Conservation (phyloP, 1,140 invertebrate genomes). For the Carposina sasakii region DNA sequence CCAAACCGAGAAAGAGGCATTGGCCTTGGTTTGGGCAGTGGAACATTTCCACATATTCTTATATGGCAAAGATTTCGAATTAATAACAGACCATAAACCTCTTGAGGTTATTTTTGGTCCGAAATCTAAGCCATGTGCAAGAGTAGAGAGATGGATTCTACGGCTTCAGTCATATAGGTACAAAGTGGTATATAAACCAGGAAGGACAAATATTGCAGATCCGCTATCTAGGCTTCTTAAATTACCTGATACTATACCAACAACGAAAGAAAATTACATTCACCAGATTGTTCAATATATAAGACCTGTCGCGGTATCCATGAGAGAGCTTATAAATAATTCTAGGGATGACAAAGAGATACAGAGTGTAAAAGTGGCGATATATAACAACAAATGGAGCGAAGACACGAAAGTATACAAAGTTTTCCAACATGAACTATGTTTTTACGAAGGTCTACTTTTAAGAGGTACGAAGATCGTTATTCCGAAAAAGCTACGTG, state of each 20-base stretch:
- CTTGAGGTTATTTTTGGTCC: slow-evolving; percentile 1
- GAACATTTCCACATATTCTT: slow-evolving; percentile 24
- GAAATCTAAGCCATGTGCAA: slow-evolving; percentile 23
- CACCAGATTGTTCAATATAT: slow-evolving; percentile 8
- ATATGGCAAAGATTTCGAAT: slow-evolving; percentile 17
- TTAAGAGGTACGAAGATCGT: slow-evolving; percentile 18
- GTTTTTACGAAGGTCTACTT: not conserved
- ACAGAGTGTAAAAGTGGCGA: not conserved
- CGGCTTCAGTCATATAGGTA: slow-evolving; percentile 1
- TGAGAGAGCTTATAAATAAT: not conserved
- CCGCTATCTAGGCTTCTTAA: not conserved
- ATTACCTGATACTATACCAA: not conserved
- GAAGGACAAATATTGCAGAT: slow-evolving; percentile 10
- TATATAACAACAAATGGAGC: not conserved
- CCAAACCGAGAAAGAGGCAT: no score
- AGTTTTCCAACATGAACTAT: slow-evolving; percentile 3
- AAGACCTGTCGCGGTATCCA: not conserved
- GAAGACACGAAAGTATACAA: not conserved
- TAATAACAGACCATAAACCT: slow-evolving; percentile 9
- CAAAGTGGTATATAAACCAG: slow-evolving; percentile 8
- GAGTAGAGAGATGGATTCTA: slow-evolving; percentile 24
- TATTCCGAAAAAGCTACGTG: slow-evolving; percentile 27
- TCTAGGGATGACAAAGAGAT: slow-evolving; percentile 1
- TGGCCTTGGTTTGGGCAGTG: no score
- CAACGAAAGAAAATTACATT: not conserved